Percentiles rank a stretch among this genome's conserved stretches.
These are phyloP conservation scores for Muschampia plurimacula DNA, from an alignment of 2,888 invertebrate species.

Conservation along the genomic window DNA sequence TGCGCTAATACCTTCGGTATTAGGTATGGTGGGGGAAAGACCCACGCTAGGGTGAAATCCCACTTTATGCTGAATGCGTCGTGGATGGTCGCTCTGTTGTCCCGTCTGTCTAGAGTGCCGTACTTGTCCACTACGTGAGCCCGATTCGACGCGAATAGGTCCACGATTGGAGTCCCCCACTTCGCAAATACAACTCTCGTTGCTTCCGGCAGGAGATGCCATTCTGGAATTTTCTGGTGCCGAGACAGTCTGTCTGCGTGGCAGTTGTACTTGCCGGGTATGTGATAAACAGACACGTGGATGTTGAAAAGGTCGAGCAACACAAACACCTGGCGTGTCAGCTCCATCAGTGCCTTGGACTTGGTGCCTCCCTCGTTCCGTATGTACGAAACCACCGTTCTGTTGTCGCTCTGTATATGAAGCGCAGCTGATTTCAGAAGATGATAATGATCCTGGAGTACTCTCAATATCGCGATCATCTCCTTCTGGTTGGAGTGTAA, in stretches of 20 bases:
- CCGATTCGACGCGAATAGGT: not conserved
- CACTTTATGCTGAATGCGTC: conserved; percentile 8
- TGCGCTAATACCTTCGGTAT: conserved; percentile 41
- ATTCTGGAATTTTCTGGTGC: not conserved
- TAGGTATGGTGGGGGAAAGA: conserved; percentile 28
- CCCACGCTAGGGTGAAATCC: conserved; percentile 18
- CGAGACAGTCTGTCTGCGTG: conserved; percentile 1
- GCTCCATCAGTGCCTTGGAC: conserved; percentile 33
- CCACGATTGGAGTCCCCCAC: not conserved
- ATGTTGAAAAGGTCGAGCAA: not conserved
- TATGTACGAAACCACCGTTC: conserved; percentile 44
- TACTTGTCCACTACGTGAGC: conserved; percentile 1
- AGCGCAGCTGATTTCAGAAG: conserved; percentile 21
- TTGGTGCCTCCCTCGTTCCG: conserved; percentile 50
- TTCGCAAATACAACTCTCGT: not conserved
- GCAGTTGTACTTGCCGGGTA: conserved; percentile 3
- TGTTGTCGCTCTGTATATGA: conserved; percentile 48
- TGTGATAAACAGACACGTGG: not conserved
- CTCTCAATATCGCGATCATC: not conserved
- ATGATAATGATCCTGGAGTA: conserved; percentile 15
- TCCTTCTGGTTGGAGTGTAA: conserved; percentile 4
- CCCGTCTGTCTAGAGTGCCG: not conserved
- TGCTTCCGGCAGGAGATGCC: not conserved
- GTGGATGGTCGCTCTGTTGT: not conserved
- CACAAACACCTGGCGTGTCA: not conserved